Evolutionary conservation across 1,140 invertebrate species (phyloP).

Genomic region (Stegodyphus mimosarum): DNA sequence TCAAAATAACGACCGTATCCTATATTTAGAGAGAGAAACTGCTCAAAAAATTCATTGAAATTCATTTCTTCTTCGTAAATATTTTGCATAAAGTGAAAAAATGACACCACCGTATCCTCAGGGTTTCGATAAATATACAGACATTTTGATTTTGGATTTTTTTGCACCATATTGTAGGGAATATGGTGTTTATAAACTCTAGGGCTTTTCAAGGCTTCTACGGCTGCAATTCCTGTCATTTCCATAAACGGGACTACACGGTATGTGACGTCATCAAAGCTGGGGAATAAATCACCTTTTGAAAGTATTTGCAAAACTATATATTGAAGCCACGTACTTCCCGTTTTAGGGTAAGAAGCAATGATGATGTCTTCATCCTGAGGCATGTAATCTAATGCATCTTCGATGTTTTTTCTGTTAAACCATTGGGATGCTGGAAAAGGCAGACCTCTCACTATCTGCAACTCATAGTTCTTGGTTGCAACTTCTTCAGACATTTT

Average conservation of each 20-base stretch:
- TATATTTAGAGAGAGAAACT: constrained; percentile 34
- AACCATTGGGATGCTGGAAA: not conserved
- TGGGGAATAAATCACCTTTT: constrained; percentile 24
- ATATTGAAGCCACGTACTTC: constrained; percentile 62
- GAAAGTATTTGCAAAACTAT: constrained; percentile 54
- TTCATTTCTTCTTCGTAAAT: not conserved
- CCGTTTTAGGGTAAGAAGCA: constrained; percentile 63
- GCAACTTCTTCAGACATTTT: not conserved
- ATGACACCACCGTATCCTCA: constrained; percentile 57
- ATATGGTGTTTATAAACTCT: constrained; percentile 77
- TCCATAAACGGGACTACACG: constrained; percentile 46
- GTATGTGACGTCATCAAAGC: constrained; percentile 4
- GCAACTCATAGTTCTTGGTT: not conserved
- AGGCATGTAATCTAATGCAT: constrained; percentile 43
- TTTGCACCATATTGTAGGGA: constrained; percentile 78
- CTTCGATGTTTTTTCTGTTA: constrained; percentile 31
- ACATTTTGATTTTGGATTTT: constrained; percentile 70
- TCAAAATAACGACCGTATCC: constrained; percentile 62
- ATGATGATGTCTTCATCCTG: constrained; percentile 59
- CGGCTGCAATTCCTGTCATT: constrained; percentile 19
- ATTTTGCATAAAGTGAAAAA: constrained; percentile 37
- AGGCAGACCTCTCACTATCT: not conserved
- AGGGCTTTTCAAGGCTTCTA: constrained; percentile 2
- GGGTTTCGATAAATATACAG: constrained; percentile 67
- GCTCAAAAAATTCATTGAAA: constrained; percentile 58